These are phyloP conservation scores for Theocolax elegans DNA, from an alignment of 1,140 invertebrate genomes.

Conservation along the genomic window DNA sequence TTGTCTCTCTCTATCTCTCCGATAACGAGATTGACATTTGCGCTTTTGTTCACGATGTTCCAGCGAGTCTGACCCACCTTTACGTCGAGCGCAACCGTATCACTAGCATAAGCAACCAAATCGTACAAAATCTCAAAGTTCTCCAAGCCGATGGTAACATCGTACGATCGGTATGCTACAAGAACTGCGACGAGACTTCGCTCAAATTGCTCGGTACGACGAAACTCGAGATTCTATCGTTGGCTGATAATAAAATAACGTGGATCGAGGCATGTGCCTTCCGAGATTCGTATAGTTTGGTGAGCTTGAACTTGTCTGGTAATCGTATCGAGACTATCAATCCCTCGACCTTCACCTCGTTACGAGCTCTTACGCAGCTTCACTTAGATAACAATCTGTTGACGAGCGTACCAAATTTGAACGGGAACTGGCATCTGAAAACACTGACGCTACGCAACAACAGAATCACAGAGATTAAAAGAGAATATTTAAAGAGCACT, in stretches of 20 bases:
- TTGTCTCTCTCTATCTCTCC: constrained; percentile 53
- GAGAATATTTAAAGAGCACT: constrained; percentile 40
- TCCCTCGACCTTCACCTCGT: constrained; percentile 37
- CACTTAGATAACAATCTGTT: constrained; percentile 53
- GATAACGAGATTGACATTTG: constrained; percentile 52
- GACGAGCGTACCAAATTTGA: constrained; percentile 47
- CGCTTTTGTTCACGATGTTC: constrained; percentile 48
- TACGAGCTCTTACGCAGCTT: constrained; percentile 44
- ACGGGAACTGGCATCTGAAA: constrained; percentile 37
- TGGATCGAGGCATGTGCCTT: constrained; percentile 50
- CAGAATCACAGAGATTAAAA: constrained; percentile 41
- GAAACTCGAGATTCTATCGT: constrained; percentile 47
- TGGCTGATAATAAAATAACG: constrained; percentile 49
- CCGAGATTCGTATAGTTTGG: constrained; percentile 40
- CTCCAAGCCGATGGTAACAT: constrained; percentile 51
- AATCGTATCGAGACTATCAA: constrained; percentile 48
- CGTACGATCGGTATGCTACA: constrained; percentile 49
- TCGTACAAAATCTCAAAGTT: constrained; percentile 39
- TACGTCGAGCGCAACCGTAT: constrained; percentile 55
- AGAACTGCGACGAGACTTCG: constrained; percentile 30
- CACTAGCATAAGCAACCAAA: constrained; percentile 22
- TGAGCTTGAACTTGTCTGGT: constrained; percentile 51
- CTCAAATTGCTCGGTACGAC: constrained; percentile 41
- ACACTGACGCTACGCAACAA: constrained; percentile 54
- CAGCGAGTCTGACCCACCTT: constrained; percentile 47